Base-by-base conservation (phyloP, 2,888 invertebrate species). In the Resseliella maxima region DNA sequence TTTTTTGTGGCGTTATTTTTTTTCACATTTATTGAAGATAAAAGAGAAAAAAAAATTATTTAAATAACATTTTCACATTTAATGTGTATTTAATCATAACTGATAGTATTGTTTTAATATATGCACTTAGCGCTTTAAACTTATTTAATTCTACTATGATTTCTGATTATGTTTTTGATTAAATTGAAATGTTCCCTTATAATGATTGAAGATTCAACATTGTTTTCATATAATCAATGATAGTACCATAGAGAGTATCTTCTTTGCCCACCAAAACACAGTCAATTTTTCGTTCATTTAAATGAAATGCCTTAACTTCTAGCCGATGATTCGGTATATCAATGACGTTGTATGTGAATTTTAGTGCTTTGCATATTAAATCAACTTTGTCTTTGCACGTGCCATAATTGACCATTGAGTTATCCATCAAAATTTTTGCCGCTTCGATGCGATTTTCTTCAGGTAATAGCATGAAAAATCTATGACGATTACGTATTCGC, bases 401-500 rank as follows among this genome's bases (percentile, higher is more conserved):
- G 24, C 31, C 21, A 72, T 72, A 15, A 21, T 8, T 12, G 88
- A 87, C 35, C 88, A 85, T 0, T 10, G 87, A 38, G 0, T 86
- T 12, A 0, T 87, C 86, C 3, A 86, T 0, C 90, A 72, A 35
- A 72, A 72, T 35, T 15, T 72, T 18, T 0, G 88, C 87, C 0
- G 87, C 64, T 0, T 87, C 85, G 21, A 24, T 0, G 90, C 90
- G 0, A 87, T 90, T 45, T 0, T 88, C 87, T 0, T 88, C 87
- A 86, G 88, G 89, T 85, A 89, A 89, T 12, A 88, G 89, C 31
- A 89, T 88, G 72, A 91, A 91, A 86, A 90, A 91, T 54, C 90
- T 89, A 87, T 91, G 91, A 0, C 91, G 89, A 87, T 91, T 89
- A 50, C 88, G 88, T 1, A 91, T 35, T 8, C 89, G 87, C 0